A percentile compares a stretch with the other conserved stretches of the same genome.
Evolutionary conservation across 2,797 vertebrate genomes (phyloP).

Genomic region (Pogoniulus pusillus): DNA sequence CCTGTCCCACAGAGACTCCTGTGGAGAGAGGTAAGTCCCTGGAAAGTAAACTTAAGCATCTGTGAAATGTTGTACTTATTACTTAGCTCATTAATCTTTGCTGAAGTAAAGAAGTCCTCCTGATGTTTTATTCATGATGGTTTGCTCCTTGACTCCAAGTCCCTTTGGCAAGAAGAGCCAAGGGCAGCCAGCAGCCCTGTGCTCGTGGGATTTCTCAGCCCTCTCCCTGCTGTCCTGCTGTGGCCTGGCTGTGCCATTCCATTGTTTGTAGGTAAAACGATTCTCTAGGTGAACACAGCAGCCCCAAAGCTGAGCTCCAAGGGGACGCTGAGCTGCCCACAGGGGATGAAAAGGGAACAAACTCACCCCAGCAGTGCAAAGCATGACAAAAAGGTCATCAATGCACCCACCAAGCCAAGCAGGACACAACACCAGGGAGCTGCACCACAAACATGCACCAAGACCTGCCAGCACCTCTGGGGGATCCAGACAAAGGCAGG

Average conservation of each 20-base stretch:
- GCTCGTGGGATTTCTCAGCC: background rate
- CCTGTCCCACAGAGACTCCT: background rate
- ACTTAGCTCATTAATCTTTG: constrained; percentile 57
- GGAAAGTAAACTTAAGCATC: constrained; percentile 46
- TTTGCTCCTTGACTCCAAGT: constrained; percentile 9
- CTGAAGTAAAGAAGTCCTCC: background rate
- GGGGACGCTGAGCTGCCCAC: background rate
- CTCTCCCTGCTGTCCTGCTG: background rate
- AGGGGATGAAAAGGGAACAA: background rate
- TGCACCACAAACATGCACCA: rapidly evolving
- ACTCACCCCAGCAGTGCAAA: background rate
- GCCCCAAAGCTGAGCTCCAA: background rate
- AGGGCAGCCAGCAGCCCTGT: background rate
- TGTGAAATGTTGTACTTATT: constrained; percentile 54
- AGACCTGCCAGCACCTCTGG: background rate
- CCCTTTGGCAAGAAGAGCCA: background rate
- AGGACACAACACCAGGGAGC: background rate
- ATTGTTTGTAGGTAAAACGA: background rate
- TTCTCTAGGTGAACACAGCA: background rate
- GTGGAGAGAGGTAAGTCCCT: constrained; percentile 14
- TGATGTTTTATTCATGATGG: constrained; percentile 50
- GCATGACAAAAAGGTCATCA: background rate
- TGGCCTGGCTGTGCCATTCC: background rate
- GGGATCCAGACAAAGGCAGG: no score
- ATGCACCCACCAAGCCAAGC: background rate